phyloP scores from a whole-genome alignment of 2,888 invertebrate species.

The Galeruca laticollis region DNA sequence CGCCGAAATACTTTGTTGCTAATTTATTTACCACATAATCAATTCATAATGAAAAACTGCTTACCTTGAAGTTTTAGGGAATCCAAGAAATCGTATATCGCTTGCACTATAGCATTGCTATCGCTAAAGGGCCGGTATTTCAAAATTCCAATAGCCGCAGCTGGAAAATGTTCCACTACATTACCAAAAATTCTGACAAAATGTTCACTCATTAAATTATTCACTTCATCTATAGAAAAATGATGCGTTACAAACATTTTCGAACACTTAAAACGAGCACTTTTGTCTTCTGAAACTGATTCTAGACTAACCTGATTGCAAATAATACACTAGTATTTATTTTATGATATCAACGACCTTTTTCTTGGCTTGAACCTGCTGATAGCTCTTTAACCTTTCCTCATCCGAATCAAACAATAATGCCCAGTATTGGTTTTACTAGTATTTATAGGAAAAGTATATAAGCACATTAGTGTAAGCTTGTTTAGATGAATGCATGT shows the following conservation, averaged over 20 bases:
- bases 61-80: slow-evolving; percentile 69
- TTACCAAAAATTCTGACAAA: slow-evolving; percentile 73
- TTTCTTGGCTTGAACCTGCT: slow-evolving; percentile 31
- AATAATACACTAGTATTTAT: slow-evolving; percentile 35
- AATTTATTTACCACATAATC: not conserved
- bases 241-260: slow-evolving; percentile 48
- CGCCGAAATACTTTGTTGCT: too few species aligned
- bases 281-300: not conserved
- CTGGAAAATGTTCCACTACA: slow-evolving; percentile 73
- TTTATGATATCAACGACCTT: slow-evolving; percentile 43
- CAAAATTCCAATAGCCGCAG: slow-evolving; percentile 69
- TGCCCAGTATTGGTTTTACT: not conserved
- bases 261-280: not conserved
- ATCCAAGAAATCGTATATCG: slow-evolving; percentile 71
- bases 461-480: not conserved
- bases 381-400: slow-evolving; percentile 25
- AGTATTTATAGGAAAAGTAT: not conserved
- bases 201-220: slow-evolving; percentile 68
- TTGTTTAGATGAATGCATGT: too few species aligned
- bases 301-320: slow-evolving; percentile 20
- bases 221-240: slow-evolving; percentile 69
- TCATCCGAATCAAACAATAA: slow-evolving; percentile 1
- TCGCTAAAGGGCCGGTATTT: slow-evolving; percentile 69
- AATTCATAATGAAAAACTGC: slow-evolving; percentile 42
- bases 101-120: slow-evolving; percentile 67